Evolutionary conservation across 2,888 invertebrate species (phyloP), one percentile per base, ranked within the genome.

Genomic region (Hermaeophaga mercurialis): DNA sequence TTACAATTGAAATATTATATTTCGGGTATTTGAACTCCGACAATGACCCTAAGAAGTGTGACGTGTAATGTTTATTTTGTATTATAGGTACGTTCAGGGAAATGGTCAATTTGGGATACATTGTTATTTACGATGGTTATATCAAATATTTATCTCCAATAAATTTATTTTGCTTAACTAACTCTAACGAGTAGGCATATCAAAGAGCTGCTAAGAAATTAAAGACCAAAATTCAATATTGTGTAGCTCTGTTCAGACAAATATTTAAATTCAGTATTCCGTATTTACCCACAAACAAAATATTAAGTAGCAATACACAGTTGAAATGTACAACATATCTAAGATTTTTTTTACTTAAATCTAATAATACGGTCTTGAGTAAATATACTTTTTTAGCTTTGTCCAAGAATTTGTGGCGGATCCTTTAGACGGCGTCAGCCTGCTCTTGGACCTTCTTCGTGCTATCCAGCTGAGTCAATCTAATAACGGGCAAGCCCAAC

Each of bases 391-490:
- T 61, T 64, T 1, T 81, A 96, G 95, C 77, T 96, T 96, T 76
- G 89, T 96, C 6, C 93, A 94, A 78, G 96, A 96, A 78, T 95
- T 96, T 76, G 86, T 93, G 0, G 87, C 90, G 48, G 88, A 92
- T 54, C 92, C 94, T 12, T 85, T 92, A 70, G 94, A 94, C 78
- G 96, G 96, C 6, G 87, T 95, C 1, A 86, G 88, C 3, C 80
- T 94, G 39, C 82, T 96, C 7, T 78, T 96, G 68, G 94, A 94
- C 75, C 86, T 95, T 1, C 81, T 96, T 58, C 85, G 93, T 53
- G 89, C 90, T 46, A 89, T 95, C 44, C 95, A 95, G 73, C 80
- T 91, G 59, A 88, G 89, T 47, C 91, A 93, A 72, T 84, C 86
- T 0, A 85, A 84, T 28, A 65, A 76, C 43, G 76, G 64, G 1